Evolutionary conservation across 1,140 invertebrate genomes (phyloP), one percentile per base, ranked within the genome.

Genomic region (Leptopilina clavipes): DNA sequence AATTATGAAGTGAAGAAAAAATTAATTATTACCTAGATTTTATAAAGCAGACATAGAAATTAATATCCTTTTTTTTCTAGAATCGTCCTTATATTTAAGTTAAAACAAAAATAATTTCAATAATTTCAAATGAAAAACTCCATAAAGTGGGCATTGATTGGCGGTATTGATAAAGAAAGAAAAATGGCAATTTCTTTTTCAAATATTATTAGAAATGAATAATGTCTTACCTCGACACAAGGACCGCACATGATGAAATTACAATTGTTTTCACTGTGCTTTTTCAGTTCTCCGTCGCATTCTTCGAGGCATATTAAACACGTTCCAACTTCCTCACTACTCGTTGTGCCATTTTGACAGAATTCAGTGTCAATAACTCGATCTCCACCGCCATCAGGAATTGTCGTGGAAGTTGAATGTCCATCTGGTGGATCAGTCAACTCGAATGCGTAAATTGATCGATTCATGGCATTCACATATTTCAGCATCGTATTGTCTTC

Each of bases 251-350:
- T 90, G 0, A 92, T 87, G 75, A 93, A 92, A 54, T 89, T 89
- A 84, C 93, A 94, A 31, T 72, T 84, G n/a, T 85, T 86, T 37
- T 87, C 89, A 6, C 84, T 86, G 78, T 94, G 93, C 22, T 90
- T 90, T 76, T 92, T 91, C 40, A 94, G 85, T 77, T 93, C 91
- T 17, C 85, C 89, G 19, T 93, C 92, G 59, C 91, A 87, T 65
- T 94, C 93, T 73, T 94, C 93, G 17, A 94, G 86, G 80, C 94
- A 95, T 76, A 95, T 94, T 37, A 90, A 92, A 87, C 94, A 94
- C 5, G 79, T 77, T 7, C 83, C 85, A 52, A 40, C 76, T 37
- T 83, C 84, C 43, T 87, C 86, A 14, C 86, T 87, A 1, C 81
- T 77, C 1, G 79, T 81, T 14, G 74, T 40, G 6, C 84, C 81